These are phyloP conservation scores for Drosophila dunni DNA, from an alignment of 1,140 invertebrate species.

Conservation along the genomic window DNA sequence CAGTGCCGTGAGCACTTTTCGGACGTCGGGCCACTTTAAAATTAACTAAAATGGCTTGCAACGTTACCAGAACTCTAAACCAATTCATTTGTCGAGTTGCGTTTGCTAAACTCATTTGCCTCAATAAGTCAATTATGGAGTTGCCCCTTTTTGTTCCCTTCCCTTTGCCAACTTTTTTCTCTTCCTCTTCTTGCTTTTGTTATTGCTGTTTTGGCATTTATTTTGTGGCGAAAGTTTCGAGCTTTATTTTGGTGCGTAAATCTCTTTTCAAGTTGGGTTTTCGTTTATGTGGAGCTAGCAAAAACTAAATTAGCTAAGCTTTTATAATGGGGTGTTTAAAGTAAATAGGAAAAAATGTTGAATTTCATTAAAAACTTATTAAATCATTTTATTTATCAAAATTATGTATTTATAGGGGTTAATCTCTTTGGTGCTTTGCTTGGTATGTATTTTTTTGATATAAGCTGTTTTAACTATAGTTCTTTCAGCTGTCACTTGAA, in stretches of 20 bases:
- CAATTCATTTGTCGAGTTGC: conserved; percentile 62
- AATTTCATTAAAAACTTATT: too few relatives aligned
- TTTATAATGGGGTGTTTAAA: too few relatives aligned
- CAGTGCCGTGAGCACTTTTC: conserved; percentile 33
- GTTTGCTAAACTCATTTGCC: conserved; percentile 64
- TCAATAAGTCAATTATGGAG: conserved; percentile 75
- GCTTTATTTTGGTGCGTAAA: conserved; percentile 22
- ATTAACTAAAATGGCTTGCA: conserved; percentile 66
- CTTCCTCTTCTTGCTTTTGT: too few relatives aligned
- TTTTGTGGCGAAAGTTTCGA: conserved; percentile 29
- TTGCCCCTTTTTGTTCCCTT: conserved; percentile 2
- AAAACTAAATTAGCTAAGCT: neutral
- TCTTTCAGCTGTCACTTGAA: too few relatives aligned
- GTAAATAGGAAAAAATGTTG: too few relatives aligned
- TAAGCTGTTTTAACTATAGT: too few relatives aligned
- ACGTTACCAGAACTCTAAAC: conserved; percentile 45
- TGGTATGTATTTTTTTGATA: too few relatives aligned
- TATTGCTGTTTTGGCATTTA: conserved; percentile 17
- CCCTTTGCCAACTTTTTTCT: neutral
- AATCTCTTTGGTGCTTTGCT: too few relatives aligned
- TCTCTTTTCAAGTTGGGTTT: conserved; percentile 6
- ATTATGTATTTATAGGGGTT: too few relatives aligned
- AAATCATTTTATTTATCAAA: too few relatives aligned
- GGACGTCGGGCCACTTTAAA: conserved; percentile 60
- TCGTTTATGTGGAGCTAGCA: neutral